Percentiles rank a stretch among this genome's conserved stretches.
These are phyloP conservation scores for Alauda arvensis DNA, from an alignment of 2,797 vertebrate species.

Conservation along the genomic window DNA sequence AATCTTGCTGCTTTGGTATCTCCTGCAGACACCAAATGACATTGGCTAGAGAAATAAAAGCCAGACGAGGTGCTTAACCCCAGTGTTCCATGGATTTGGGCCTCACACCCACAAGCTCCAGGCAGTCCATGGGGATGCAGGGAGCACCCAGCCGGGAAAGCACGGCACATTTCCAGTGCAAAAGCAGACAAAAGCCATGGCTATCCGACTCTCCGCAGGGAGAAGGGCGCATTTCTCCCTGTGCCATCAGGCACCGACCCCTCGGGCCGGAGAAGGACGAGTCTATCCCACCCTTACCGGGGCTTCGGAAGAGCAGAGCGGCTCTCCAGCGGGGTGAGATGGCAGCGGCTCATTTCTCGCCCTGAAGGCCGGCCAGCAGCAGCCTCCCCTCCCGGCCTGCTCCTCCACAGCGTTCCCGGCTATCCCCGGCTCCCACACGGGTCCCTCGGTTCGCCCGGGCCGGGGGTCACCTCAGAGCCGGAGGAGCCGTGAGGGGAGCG, in stretches of 20 bases:
- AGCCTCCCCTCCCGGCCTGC: neutral
- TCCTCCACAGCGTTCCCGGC: neutral
- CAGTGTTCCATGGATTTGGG: rapidly evolving
- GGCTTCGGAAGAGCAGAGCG: neutral
- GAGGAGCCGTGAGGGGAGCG: neutral
- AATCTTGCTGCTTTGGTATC: neutral
- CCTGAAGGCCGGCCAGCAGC: neutral
- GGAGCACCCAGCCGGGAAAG: neutral
- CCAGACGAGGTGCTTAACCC: neutral
- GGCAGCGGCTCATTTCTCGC: neutral
- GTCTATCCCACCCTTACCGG: rapidly evolving
- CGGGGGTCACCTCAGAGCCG: neutral
- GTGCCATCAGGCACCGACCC: neutral
- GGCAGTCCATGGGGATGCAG: rapidly evolving
- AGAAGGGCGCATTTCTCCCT: neutral
- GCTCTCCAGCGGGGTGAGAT: neutral
- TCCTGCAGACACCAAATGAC: neutral
- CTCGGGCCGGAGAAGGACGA: neutral
- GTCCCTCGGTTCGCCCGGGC: neutral
- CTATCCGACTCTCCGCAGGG: rapidly evolving
- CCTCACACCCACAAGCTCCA: neutral
- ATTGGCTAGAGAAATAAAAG: neutral
- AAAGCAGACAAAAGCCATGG: neutral
- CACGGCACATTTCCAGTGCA: rapidly evolving
- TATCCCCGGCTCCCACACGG: neutral